Evolutionary conservation across 2,888 invertebrate species (phyloP).

Genomic region (Myopa testacea): DNA sequence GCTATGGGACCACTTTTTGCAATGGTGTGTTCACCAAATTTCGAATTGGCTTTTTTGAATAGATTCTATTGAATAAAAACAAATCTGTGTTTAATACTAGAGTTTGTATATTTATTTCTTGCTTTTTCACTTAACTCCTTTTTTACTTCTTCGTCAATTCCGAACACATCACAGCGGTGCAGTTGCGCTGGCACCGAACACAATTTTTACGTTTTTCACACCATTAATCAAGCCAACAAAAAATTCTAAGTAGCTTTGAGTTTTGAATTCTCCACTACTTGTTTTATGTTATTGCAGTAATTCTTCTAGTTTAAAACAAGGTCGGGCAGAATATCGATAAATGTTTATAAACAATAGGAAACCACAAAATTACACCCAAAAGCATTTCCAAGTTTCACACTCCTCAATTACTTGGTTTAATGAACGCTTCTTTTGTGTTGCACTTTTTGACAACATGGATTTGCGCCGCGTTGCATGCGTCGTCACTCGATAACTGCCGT

Average conservation of each 20-base stretch:
- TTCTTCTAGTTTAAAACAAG: too few relatives aligned
- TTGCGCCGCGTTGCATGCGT: background rate
- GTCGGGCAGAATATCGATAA: too few relatives aligned
- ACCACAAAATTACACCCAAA: background rate
- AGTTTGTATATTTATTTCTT: conserved; percentile 1
- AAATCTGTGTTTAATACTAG: conserved; percentile 1
- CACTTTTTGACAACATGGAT: background rate
- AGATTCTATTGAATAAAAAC: background rate
- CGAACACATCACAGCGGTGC: conserved; percentile 27
- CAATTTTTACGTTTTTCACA: conserved; percentile 26
- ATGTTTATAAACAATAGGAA: too few relatives aligned
- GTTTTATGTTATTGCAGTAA: background rate
- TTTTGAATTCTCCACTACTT: background rate
- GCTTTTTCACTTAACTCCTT: background rate
- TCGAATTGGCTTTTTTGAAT: background rate
- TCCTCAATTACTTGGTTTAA: conserved; percentile 4
- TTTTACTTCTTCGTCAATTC: conserved; percentile 14
- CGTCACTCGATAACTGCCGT: conserved; percentile 12
- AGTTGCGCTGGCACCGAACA: conserved; percentile 25
- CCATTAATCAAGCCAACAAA: background rate
- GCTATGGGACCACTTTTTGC: too few relatives aligned
- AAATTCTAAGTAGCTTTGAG: background rate
- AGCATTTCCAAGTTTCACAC: conserved; percentile 1
- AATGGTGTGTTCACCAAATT: too few relatives aligned
- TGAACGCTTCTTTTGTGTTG: conserved; percentile 9